Evolutionary conservation across 1,140 invertebrate genomes (phyloP).

Genomic region (Brachionus rotundiformis): DNA sequence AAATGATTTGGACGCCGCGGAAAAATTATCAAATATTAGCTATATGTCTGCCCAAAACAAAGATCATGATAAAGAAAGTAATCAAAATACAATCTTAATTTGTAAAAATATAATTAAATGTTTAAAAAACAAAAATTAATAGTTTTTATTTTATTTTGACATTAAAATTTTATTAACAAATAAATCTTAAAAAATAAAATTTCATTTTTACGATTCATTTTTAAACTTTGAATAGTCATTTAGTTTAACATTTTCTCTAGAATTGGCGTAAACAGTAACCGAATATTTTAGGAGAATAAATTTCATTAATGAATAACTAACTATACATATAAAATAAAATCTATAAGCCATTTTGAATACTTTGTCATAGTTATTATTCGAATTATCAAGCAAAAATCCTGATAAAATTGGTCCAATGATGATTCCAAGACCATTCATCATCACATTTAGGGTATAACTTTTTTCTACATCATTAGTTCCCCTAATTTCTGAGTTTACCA

Average conservation of each 20-base stretch:
- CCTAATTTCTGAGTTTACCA: conserved; percentile 39
- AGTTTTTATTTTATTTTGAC: conserved; percentile 3
- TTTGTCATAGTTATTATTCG: neutral
- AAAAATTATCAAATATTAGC: conserved; percentile 17
- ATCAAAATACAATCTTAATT: neutral
- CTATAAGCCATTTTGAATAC: conserved; percentile 40
- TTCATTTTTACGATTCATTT: neutral
- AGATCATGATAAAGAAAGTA: conserved; percentile 20
- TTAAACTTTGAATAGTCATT: neutral
- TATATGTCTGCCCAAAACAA: neutral
- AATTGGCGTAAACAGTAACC: neutral
- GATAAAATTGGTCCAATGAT: conserved; percentile 13
- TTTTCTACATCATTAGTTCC: neutral
- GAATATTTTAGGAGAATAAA: conserved; percentile 25
- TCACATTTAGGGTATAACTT: conserved; percentile 33
- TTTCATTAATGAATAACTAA: conserved; percentile 33
- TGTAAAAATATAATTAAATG: conserved; percentile 48
- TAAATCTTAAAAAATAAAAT: neutral
- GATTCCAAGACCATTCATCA: conserved; percentile 43
- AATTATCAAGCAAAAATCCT: conserved; percentile 31
- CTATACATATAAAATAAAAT: conserved; percentile 36
- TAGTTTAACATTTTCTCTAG: neutral
- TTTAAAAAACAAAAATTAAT: conserved; percentile 12
- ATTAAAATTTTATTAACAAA: conserved; percentile 6
- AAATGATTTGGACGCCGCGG: conserved; percentile 14